phyloP scores from a whole-genome alignment of 2,888 invertebrate genomes.

The Meliscaeva auricollis region DNA sequence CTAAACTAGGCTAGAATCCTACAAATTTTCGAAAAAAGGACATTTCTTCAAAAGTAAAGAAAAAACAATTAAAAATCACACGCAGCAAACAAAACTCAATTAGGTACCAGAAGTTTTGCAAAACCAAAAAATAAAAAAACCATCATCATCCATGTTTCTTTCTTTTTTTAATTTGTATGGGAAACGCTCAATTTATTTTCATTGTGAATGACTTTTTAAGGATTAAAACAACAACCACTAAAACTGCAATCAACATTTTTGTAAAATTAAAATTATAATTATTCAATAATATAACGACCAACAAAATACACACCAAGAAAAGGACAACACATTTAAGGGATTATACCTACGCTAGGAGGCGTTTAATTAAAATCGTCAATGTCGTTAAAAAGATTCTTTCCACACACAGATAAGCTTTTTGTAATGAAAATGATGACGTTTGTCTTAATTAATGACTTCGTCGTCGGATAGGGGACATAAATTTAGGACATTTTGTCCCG shows the following conservation, averaged over 20 bases:
- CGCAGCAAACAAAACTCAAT: constrained; percentile 30
- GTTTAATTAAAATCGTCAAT: constrained; percentile 36
- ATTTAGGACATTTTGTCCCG: not conserved
- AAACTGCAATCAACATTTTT: constrained; percentile 16
- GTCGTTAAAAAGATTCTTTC: not conserved
- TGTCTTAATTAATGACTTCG: constrained; percentile 10
- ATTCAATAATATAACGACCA: not conserved
- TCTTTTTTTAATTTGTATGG: not conserved
- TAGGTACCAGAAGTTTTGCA: not conserved
- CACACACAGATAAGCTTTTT: not conserved
- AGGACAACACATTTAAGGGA: not conserved
- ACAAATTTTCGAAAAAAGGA: too few species aligned
- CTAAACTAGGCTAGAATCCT: not conserved
- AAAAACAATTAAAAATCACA: constrained; percentile 9
- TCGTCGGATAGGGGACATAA: not conserved
- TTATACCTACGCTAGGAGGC: not conserved
- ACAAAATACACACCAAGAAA: not conserved
- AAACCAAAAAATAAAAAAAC: not conserved
- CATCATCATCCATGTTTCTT: not conserved
- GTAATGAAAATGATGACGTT: not conserved
- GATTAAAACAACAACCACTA: not conserved
- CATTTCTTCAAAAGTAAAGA: not conserved
- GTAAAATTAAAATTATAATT: constrained; percentile 14
- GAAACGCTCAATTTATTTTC: not conserved
- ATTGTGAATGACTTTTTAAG: constrained; percentile 10